These are phyloP conservation scores for Trichomycterus rosablanca DNA, from an alignment of 2,113 vertebrate species.

Conservation along the genomic window DNA sequence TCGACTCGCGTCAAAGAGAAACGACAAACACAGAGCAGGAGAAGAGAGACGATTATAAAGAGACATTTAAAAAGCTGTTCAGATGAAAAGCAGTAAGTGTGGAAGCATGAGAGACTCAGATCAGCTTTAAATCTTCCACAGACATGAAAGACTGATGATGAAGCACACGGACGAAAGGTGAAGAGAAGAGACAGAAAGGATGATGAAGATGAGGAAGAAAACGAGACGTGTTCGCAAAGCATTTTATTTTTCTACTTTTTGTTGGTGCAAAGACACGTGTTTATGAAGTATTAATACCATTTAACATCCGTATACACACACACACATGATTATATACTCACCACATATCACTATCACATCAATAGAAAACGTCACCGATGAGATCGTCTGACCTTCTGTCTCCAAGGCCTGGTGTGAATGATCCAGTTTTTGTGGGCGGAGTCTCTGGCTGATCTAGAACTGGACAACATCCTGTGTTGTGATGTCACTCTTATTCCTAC, in stretches of 20 bases:
- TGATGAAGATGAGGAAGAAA: neutral
- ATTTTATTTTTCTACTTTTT: conserved; percentile 77
- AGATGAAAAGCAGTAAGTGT: conserved; percentile 38
- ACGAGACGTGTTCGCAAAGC: conserved; percentile 64
- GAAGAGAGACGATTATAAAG: conserved; percentile 50
- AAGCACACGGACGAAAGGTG: conserved; percentile 49
- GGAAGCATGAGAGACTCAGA: too few relatives aligned
- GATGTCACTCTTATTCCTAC: conserved; percentile 33
- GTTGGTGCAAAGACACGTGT: conserved; percentile 48
- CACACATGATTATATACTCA: conserved; percentile 4
- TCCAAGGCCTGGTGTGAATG: conserved; percentile 49
- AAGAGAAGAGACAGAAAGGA: neutral
- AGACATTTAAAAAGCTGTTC: conserved; percentile 30
- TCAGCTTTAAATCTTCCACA: too few relatives aligned
- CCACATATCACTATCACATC: conserved; percentile 53
- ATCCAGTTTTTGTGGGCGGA: conserved; percentile 22
- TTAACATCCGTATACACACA: conserved; percentile 28
- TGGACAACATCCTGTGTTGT: conserved; percentile 22
- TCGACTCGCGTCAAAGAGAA: conserved; percentile 58
- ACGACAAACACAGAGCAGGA: conserved; percentile 3
- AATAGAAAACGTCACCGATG: conserved; percentile 42
- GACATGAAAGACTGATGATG: conserved; percentile 57
- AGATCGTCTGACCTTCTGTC: conserved; percentile 46
- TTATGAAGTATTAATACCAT: conserved; percentile 69
- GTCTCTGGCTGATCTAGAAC: too few relatives aligned